Base-by-base conservation (phyloP, 2,797 vertebrate genomes). In the Acanthurus leucopareius region DNA sequence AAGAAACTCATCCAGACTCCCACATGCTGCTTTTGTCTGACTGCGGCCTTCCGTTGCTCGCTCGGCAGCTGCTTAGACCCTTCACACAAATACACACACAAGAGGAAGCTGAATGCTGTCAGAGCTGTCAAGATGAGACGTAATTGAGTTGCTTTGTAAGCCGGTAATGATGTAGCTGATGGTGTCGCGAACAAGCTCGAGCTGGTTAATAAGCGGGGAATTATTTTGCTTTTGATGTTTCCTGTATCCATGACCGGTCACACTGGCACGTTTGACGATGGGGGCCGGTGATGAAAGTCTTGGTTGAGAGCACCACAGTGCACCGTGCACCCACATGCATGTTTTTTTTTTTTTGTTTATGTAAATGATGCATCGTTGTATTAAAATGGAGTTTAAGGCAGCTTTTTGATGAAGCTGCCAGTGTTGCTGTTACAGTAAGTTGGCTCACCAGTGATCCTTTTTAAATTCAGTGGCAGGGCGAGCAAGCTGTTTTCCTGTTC, bases 81-180 rank as follows among this genome's bases (percentile, higher is more conserved):
- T 47, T 73, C 72, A 70, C 69, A 71, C 68, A 82, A 68, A 77
- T 2, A n/a, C 40, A 73, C 77, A 85, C 80, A 71, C 44, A 72
- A 85, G 79, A 75, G 75, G 90, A 76, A 90, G 90, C 82, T 35
- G 79, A 68, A 69, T 53, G 59, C 83, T 85, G 88, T 91, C 88
- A 86, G 86, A 78, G 72, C 84, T 86, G 90, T 93, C 83, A 83
- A 40, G 65, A 61, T 62, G 79, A 88, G 69, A 74, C 73, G 53
- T 87, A 79, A 87, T 78, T 81, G 81, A 88, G 80, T 88, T 69
- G 67, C 60, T 47, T 51, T 62, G 25, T 84, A 81, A 89, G 90
- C 82, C 64, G 65, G 47, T 83, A 89, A 88, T 82, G 84, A 90
- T 79, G 82, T 1, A 56, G 78, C 69, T 65, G 61, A 73, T 65